Percentiles rank a stretch among this genome's conserved stretches.
phyloP scores from a whole-genome alignment of 2,888 invertebrate species.

The Lasioglossum morio region DNA sequence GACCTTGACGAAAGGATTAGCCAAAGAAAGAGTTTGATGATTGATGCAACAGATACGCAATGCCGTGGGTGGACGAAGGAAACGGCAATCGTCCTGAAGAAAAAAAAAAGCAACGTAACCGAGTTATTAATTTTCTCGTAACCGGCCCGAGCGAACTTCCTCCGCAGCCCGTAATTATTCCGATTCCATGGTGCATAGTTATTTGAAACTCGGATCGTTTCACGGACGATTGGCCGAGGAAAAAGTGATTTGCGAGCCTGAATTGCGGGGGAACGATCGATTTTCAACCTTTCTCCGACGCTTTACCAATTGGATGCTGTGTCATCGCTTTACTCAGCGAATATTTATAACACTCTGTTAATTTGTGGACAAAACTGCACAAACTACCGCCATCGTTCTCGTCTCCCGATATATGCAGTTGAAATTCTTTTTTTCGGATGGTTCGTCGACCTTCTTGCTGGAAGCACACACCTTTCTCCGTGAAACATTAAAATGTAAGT shows the following conservation, averaged over 20 bases:
- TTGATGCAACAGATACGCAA: not conserved
- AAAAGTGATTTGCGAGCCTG: conserved; percentile 33
- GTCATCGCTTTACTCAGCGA: not conserved
- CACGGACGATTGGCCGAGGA: conserved; percentile 24
- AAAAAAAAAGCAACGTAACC: conserved; percentile 13
- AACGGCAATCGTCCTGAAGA: not conserved
- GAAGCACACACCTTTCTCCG: conserved; percentile 5
- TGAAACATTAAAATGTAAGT: not conserved
- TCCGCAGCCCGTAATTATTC: not conserved
- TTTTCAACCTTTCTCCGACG: not conserved
- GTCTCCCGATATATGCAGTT: not conserved
- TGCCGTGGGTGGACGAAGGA: not conserved
- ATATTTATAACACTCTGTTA: not conserved
- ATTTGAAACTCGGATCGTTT: conserved; percentile 9
- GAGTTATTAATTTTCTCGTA: conserved; percentile 38
- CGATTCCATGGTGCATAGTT: conserved; percentile 4
- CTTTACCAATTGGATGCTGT: not conserved
- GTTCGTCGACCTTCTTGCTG: not conserved
- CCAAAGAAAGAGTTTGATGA: not conserved
- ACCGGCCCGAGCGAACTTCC: not conserved
- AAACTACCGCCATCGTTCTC: not conserved
- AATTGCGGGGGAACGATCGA: conserved; percentile 15
- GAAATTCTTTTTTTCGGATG: not conserved
- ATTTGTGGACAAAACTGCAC: not conserved
- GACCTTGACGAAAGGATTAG: conserved; percentile 4